Base-by-base conservation (phyloP, 2,888 invertebrate genomes). In the Ichneumoninae sp. region DNA sequence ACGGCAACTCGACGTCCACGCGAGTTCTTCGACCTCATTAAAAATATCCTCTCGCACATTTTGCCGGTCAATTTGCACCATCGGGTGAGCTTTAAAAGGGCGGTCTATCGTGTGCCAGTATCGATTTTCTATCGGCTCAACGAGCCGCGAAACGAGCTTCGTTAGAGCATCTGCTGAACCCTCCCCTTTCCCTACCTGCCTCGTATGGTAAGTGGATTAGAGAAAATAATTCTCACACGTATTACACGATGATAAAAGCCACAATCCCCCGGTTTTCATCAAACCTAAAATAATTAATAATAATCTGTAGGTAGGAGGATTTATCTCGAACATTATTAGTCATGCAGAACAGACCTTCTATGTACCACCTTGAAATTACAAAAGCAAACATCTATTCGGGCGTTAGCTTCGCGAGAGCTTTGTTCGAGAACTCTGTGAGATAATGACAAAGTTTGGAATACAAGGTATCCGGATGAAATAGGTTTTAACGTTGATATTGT, bases 131-230 rank as follows among this genome's bases (percentile, higher is more conserved):
- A 85, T 85, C 85, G 85, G 85, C 70, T 66, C 85, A 85, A 76
- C 85, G 85, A 82, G 79, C 81, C 79, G 85, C 78, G 79, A 85
- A 82, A 85, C 85, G 82, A 82, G 82, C 82, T 71, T 79, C 82
- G 82, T 79, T 79, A 71, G 74, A 85, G 82, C 79, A 80, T 75
- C 83, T 70, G 74, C 26, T 60, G 19, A 19, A n/a, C 19, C 22
- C 10, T 50, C 16, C 69, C 16, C 50, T 13, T 13, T 6, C 16
- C 69, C 63, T 73, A 47, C 66, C 52, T 26, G 30, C n/a, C 74
- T 47, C 47, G 19, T 40, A 63, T 70, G 71, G 79, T 85, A 79
- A 80, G 68, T 85, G 79, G 71, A 71, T 71, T 76, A 82, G 71
- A 76, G 47, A 65, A 74, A 50, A 66, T 82, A 70, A 79, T 77